These are phyloP conservation scores for Piezodorus guildinii DNA, from an alignment of 1,140 invertebrate species.

Conservation along the genomic window DNA sequence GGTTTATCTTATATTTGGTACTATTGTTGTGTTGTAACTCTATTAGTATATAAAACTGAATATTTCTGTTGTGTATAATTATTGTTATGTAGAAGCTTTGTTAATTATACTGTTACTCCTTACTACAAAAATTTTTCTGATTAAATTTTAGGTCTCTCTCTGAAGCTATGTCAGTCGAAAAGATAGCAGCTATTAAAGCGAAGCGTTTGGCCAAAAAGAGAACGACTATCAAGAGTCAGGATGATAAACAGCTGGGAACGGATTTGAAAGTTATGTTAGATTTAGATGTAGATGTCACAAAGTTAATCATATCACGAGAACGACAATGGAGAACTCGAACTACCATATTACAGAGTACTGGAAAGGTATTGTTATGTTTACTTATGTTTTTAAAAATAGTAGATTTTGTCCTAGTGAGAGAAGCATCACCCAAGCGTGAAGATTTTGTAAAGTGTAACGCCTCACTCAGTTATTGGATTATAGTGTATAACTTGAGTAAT, in stretches of 20 bases:
- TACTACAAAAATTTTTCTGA: slow-evolving; percentile 20
- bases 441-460: too few species aligned
- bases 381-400: too few species aligned
- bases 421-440: too few species aligned
- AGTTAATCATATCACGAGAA: slow-evolving; percentile 90
- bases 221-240: slow-evolving; percentile 90
- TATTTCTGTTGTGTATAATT: too few species aligned
- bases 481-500: too few species aligned
- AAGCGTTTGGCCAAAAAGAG: slow-evolving; percentile 93
- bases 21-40: too few species aligned
- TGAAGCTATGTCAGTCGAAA: slow-evolving; percentile 93
- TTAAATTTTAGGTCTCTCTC: slow-evolving; percentile 58
- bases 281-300: slow-evolving; percentile 90
- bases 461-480: too few species aligned
- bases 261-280: slow-evolving; percentile 83
- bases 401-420: too few species aligned
- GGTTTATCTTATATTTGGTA: too few species aligned
- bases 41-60: too few species aligned
- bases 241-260: slow-evolving; percentile 68
- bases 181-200: slow-evolving; percentile 94
- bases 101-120: neutral
- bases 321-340: slow-evolving; percentile 89
- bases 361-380: slow-evolving; percentile 50
- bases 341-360: slow-evolving; percentile 88
- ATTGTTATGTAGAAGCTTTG: neutral